These are phyloP conservation scores for Pedionomus torquatus DNA, from an alignment of 2,113 vertebrate species.

Conservation along the genomic window DNA sequence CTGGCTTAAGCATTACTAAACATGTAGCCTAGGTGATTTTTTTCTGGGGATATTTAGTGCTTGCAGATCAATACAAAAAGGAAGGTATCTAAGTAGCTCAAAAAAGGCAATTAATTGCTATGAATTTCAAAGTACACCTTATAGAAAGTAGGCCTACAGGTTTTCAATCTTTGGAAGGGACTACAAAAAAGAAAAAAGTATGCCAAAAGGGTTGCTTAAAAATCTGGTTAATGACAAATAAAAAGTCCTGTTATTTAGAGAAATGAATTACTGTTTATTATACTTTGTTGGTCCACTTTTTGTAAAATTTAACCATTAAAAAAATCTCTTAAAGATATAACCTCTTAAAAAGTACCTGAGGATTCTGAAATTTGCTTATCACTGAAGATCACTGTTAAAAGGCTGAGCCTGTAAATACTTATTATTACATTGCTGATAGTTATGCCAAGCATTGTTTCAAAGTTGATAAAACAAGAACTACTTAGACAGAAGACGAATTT, in stretches of 20 bases:
- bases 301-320: neutral
- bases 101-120: neutral
- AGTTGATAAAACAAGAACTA: neutral
- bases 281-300: neutral
- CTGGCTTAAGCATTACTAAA: neutral
- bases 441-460: neutral
- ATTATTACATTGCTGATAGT: neutral
- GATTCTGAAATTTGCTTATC: neutral
- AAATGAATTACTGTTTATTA: neutral
- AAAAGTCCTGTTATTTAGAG: neutral
- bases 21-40: too few relatives aligned
- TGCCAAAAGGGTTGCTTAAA: neutral
- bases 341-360: neutral
- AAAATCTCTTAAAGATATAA: neutral
- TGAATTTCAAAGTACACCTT: neutral
- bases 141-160: neutral
- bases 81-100: neutral
- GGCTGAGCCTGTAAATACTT: neutral
- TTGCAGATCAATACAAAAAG: neutral
- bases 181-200: neutral
- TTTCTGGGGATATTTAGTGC: neutral
- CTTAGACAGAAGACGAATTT: neutral
- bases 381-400: neutral
- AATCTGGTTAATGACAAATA: neutral
- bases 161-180: neutral